phyloP scores from a whole-genome alignment of 2,797 vertebrate species.

The Odontamblyopus rebecca region DNA sequence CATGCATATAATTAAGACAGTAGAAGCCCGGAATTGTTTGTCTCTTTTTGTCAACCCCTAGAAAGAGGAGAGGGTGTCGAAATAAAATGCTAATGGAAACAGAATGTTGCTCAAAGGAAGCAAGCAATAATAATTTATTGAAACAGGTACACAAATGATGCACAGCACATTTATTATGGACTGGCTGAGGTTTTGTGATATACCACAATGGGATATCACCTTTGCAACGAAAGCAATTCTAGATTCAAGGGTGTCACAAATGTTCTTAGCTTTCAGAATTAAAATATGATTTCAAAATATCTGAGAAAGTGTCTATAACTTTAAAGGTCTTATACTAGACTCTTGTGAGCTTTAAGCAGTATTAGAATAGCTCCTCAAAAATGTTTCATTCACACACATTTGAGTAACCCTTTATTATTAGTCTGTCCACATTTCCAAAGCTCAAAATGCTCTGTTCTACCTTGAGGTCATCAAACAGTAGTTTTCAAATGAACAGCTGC shows the following conservation, averaged over 20 bases:
- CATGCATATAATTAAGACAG: slow-evolving; percentile 74
- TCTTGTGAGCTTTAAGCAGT: too few relatives aligned
- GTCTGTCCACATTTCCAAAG: too few relatives aligned
- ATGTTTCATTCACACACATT: too few relatives aligned
- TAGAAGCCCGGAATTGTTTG: slow-evolving; percentile 58
- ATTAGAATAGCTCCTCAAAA: too few relatives aligned
- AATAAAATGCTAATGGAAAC: slow-evolving; percentile 72
- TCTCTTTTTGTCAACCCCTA: slow-evolving; percentile 54
- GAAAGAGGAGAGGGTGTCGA: slow-evolving; percentile 61
- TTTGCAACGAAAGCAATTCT: neutral
- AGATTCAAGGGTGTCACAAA: neutral
- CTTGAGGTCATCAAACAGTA: too few relatives aligned
- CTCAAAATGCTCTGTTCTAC: too few relatives aligned
- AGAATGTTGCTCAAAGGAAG: slow-evolving; percentile 38
- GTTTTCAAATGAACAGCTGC: too few relatives aligned
- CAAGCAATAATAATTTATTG: slow-evolving; percentile 35
- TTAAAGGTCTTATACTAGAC: too few relatives aligned
- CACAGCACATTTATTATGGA: neutral
- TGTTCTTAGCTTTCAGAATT: neutral
- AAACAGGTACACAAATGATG: neutral
- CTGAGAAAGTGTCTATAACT: neutral
- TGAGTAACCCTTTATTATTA: too few relatives aligned
- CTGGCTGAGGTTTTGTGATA: neutral
- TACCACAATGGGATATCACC: neutral
- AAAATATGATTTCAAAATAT: neutral